Evolutionary conservation across 2,113 vertebrate genomes (phyloP).

Genomic region (Pycnonotus jocosus): DNA sequence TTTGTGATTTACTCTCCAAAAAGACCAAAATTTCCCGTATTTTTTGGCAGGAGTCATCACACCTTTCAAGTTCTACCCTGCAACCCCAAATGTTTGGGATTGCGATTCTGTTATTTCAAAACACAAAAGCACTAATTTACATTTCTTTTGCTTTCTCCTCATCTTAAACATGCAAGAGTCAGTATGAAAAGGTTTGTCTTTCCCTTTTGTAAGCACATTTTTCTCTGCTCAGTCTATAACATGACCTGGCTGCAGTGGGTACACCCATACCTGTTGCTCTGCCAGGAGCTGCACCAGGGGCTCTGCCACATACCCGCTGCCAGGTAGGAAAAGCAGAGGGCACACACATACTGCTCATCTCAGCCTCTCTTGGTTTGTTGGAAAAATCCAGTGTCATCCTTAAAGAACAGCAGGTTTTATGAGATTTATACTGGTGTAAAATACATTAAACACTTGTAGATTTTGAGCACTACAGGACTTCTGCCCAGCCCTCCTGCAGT

Average conservation of each 20-base stretch:
- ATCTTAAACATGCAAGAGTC: neutral
- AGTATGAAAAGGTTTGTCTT: neutral
- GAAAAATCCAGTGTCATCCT: neutral
- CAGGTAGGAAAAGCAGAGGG: neutral
- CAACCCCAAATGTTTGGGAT: neutral
- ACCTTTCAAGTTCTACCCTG: neutral
- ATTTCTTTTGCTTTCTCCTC: neutral
- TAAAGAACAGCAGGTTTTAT: neutral
- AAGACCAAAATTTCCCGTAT: neutral
- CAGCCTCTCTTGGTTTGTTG: neutral
- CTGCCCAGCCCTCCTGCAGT: neutral
- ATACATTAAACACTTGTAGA: neutral
- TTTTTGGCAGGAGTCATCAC: neutral
- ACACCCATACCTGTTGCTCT: neutral
- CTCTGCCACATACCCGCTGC: neutral
- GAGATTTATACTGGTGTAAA: neutral
- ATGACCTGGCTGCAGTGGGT: neutral
- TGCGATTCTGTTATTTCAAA: neutral
- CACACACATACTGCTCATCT: neutral
- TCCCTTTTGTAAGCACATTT: accelerated
- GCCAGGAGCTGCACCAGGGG: neutral
- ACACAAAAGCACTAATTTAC: neutral
- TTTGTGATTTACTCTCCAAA: neutral
- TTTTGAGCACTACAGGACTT: neutral
- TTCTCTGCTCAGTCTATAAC: neutral